These are phyloP conservation scores for Sciurus niger DNA, from an alignment of 2,113 vertebrate species.

Conservation along the genomic window DNA sequence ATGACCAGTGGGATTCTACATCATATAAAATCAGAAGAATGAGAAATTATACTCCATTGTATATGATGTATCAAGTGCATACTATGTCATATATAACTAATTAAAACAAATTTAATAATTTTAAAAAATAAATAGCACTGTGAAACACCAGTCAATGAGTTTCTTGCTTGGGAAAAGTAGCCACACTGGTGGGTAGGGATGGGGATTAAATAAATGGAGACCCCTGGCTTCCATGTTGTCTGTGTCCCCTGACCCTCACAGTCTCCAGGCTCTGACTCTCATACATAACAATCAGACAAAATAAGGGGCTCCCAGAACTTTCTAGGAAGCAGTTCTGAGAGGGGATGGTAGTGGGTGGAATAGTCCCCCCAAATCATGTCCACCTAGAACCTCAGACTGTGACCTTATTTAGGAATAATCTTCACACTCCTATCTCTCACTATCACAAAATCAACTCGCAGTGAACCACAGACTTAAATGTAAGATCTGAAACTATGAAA, in stretches of 20 bases:
- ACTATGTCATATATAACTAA: too few species aligned
- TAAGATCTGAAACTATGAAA: neutral
- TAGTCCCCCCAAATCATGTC: neutral
- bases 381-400: neutral
- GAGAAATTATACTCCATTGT: too few species aligned
- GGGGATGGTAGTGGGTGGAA: neutral
- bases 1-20: too few species aligned
- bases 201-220: too few species aligned
- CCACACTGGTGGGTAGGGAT: fast-evolving
- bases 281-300: neutral
- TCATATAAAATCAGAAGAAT: too few species aligned
- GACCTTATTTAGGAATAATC: neutral
- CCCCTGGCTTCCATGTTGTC: fast-evolving
- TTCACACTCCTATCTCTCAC: neutral
- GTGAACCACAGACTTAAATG: neutral
- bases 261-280: neutral
- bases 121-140: neutral
- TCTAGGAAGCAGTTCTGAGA: neutral
- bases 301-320: neutral
- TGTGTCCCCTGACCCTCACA: neutral
- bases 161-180: neutral
- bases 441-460: neutral
- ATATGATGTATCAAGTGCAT: too few species aligned
- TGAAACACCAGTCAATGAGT: neutral
- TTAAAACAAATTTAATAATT: too few species aligned